Evolutionary conservation across 1,140 invertebrate species (phyloP).

Genomic region (Drosophila sp.): DNA sequence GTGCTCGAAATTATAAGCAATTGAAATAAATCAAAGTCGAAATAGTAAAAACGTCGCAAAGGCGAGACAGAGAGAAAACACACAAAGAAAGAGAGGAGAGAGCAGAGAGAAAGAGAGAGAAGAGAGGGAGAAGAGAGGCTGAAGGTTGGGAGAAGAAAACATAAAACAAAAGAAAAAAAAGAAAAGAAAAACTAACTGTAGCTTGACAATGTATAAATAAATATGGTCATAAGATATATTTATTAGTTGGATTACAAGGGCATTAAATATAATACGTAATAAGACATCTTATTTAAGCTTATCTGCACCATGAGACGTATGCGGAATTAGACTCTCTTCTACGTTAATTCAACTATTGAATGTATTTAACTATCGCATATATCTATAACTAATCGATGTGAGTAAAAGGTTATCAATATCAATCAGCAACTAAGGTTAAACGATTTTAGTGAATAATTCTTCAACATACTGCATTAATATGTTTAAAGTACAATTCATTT

Average conservation of each 20-base stretch:
- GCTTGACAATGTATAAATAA: slow-evolving; percentile 9
- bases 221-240: slow-evolving; percentile 17
- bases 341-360: no score
- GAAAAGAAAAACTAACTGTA: slow-evolving; percentile 2
- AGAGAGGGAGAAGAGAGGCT: background rate
- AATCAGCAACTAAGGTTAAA: no score
- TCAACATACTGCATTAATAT: no score
- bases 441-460: no score
- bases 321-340: background rate
- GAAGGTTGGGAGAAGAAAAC: background rate
- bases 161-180: slow-evolving; percentile 20
- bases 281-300: background rate
- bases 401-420: no score
- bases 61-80: slow-evolving; percentile 1
- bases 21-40: slow-evolving; percentile 80
- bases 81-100: background rate
- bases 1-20: slow-evolving; percentile 78
- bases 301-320: background rate
- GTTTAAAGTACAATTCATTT: no score
- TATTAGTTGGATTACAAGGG: slow-evolving; percentile 17
- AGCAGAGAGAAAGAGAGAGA: background rate
- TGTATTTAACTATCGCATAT: no score
- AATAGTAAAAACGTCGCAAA: slow-evolving; percentile 62
- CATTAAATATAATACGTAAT: background rate
- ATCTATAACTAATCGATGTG: no score